Evolutionary conservation across 23 tunicate genomes (phyloP).

Genomic region (Diplosoma virens): DNA sequence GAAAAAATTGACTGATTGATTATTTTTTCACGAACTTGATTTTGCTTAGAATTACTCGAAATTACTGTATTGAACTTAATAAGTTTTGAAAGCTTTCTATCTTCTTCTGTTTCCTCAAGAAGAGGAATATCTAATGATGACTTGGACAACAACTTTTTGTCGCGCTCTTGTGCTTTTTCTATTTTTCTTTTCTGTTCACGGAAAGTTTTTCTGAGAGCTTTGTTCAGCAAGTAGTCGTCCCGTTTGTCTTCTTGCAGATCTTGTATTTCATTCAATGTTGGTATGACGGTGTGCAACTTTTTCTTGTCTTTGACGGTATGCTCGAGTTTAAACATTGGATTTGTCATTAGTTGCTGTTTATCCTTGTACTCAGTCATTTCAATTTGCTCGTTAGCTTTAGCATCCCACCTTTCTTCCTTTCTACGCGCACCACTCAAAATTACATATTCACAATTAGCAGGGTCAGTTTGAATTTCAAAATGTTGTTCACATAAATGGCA

Average conservation of each 20-base stretch:
- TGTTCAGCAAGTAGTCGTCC: slow-evolving; percentile 74
- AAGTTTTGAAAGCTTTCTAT: slow-evolving; percentile 49
- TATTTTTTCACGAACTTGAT: slow-evolving; percentile 34
- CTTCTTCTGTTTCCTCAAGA: slow-evolving; percentile 50
- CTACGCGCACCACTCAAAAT: slow-evolving; percentile 86
- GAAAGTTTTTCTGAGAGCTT: slow-evolving; percentile 61
- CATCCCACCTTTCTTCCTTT: slow-evolving; percentile 91
- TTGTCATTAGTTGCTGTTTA: slow-evolving; percentile 68
- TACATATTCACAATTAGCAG: slow-evolving; percentile 91
- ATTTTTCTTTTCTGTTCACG: slow-evolving; percentile 66
- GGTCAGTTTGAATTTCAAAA: slow-evolving; percentile 96
- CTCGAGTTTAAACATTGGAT: slow-evolving; percentile 85
- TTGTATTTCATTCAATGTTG: slow-evolving; percentile 74
- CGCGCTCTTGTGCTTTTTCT: slow-evolving; percentile 48
- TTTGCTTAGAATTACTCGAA: slow-evolving; percentile 16
- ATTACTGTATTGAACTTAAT: slow-evolving; percentile 41
- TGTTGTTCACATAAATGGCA: slow-evolving; percentile 90
- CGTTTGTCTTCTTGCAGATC: slow-evolving; percentile 60
- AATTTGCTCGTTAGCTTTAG: slow-evolving; percentile 90
- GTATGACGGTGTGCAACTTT: slow-evolving; percentile 51
- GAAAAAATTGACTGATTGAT: slow-evolving; percentile 44
- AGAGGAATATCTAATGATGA: slow-evolving; percentile 63
- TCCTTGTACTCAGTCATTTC: slow-evolving; percentile 79
- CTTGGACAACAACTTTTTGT: slow-evolving; percentile 44
- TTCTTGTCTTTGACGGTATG: slow-evolving; percentile 61